Evolutionary conservation across 1,140 invertebrate genomes (phyloP).

Genomic region (Stegodyphus mimosarum): DNA sequence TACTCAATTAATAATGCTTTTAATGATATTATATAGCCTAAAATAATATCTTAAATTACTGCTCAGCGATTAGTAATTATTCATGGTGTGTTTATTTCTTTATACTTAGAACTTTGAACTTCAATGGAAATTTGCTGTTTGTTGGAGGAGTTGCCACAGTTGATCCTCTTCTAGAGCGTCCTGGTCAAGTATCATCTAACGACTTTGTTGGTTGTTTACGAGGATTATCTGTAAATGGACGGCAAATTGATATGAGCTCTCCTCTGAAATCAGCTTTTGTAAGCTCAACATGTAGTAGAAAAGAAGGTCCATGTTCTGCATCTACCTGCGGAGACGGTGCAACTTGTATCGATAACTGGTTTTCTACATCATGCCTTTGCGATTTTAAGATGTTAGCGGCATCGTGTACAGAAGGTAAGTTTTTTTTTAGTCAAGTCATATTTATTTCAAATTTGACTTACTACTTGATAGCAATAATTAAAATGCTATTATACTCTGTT

Average conservation of each 20-base stretch:
- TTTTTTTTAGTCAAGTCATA: neutral
- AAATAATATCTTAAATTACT: conserved; percentile 48
- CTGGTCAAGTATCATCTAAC: conserved; percentile 88
- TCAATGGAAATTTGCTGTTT: conserved; percentile 86
- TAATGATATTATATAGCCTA: neutral
- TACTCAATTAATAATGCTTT: conserved; percentile 20
- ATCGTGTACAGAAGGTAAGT: conserved; percentile 76
- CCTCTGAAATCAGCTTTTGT: conserved; percentile 78
- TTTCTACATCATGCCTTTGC: conserved; percentile 69
- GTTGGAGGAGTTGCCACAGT: conserved; percentile 86
- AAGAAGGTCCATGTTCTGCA: conserved; percentile 69
- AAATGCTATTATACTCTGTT: neutral
- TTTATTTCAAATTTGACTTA: neutral
- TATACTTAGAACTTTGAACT: conserved; percentile 84
- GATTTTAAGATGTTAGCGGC: conserved; percentile 79
- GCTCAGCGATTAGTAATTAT: conserved; percentile 25
- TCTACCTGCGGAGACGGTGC: conserved; percentile 75
- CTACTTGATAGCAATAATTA: neutral
- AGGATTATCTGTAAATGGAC: conserved; percentile 87
- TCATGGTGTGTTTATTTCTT: neutral
- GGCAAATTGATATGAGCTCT: conserved; percentile 80
- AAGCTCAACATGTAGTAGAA: conserved; percentile 79
- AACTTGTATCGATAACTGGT: conserved; percentile 86
- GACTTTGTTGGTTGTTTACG: conserved; percentile 94
- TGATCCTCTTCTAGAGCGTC: conserved; percentile 84